These are phyloP conservation scores for Scytalopus superciliaris DNA, from an alignment of 2,113 vertebrate species.

Conservation along the genomic window DNA sequence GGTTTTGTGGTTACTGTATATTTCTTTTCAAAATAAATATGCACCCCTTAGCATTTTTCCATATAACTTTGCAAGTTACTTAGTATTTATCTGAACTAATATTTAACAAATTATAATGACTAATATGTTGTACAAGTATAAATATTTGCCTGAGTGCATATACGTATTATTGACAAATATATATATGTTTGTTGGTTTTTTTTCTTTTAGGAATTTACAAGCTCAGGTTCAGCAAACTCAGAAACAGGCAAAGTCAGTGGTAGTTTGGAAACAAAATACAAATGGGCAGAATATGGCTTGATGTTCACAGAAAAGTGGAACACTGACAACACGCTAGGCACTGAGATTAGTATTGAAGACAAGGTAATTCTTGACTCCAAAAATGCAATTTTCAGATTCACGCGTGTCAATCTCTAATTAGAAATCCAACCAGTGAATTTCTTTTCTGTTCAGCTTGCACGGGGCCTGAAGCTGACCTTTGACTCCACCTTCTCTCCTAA, in stretches of 20 bases:
- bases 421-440: constrained; percentile 44
- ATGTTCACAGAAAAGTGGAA: constrained; percentile 98
- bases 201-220: constrained; percentile 89
- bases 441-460: constrained; percentile 82
- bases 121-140: background rate
- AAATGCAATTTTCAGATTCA: background rate
- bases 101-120: background rate
- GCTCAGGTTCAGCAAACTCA: constrained; percentile 92
- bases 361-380: constrained; percentile 70
- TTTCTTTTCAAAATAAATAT: background rate
- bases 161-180: background rate
- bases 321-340: constrained; percentile 95
- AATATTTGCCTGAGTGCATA: background rate
- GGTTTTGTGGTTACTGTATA: background rate
- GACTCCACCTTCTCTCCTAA: constrained; percentile 98
- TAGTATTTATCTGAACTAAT: background rate
- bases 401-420: background rate
- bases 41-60: background rate
- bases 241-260: constrained; percentile 95
- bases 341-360: constrained; percentile 92
- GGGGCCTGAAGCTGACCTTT: constrained; percentile 93
- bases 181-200: too few relatives aligned
- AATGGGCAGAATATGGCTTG: constrained; percentile 91
- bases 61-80: background rate
- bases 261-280: constrained; percentile 97